phyloP scores from a whole-genome alignment of 2,113 vertebrate genomes.

The Alligator sinensis region DNA sequence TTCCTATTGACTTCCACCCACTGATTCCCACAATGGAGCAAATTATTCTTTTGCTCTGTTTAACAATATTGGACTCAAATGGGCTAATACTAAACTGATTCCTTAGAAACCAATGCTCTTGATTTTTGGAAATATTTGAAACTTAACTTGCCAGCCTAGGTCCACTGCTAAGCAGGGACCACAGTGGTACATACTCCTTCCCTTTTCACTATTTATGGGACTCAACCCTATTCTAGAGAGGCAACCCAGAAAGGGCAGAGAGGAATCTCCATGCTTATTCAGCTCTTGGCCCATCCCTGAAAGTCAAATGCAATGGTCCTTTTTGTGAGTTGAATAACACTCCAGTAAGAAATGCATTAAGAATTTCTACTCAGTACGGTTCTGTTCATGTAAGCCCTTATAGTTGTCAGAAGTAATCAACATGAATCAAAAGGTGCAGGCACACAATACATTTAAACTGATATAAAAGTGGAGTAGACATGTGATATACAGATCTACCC shows the following conservation, averaged over 20 bases:
- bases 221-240: neutral
- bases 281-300: neutral
- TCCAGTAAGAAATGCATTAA: too few species aligned
- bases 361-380: too few species aligned
- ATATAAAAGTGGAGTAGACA: too few species aligned
- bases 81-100: neutral
- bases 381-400: too few species aligned
- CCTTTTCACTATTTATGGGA: neutral
- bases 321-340: too few species aligned
- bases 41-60: neutral
- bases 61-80: neutral
- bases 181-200: neutral
- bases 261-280: neutral
- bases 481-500: too few species aligned
- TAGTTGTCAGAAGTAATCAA: too few species aligned
- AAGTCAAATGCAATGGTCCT: too few species aligned
- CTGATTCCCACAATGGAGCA: neutral
- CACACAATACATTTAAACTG: too few species aligned
- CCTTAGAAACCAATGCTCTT: neutral
- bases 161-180: neutral
- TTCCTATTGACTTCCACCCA: neutral
- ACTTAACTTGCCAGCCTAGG: neutral
- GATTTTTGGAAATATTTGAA: neutral
- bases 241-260: neutral
- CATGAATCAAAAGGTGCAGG: too few species aligned